These are phyloP conservation scores for Microplitis mediator DNA, from an alignment of 1,140 invertebrate genomes.

Conservation along the genomic window DNA sequence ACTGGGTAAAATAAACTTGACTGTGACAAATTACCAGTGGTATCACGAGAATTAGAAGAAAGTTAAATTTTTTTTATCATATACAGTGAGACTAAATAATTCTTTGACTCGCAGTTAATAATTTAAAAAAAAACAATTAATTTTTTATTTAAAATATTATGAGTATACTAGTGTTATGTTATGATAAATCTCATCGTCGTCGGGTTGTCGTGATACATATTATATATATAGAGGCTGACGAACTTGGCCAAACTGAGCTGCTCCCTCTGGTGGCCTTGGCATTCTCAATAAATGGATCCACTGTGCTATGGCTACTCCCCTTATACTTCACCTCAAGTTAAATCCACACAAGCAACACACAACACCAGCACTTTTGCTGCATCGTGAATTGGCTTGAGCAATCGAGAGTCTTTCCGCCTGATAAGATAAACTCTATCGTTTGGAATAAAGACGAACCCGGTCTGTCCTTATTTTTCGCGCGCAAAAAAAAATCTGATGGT, in stretches of 20 bases:
- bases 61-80: too few species aligned
- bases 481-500: constrained; percentile 4
- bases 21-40: not conserved
- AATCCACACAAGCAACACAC: too few species aligned
- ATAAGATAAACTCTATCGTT: constrained; percentile 29
- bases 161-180: too few species aligned
- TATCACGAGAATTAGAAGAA: too few species aligned
- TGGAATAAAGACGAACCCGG: constrained; percentile 13
- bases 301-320: constrained; percentile 43
- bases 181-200: too few species aligned
- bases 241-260: constrained; percentile 25
- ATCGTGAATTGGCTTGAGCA: constrained; percentile 24
- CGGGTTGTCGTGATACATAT: not conserved
- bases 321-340: constrained; percentile 4
- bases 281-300: constrained; percentile 60
- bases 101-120: too few species aligned
- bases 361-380: constrained; percentile 1
- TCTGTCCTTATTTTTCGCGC: constrained; percentile 15
- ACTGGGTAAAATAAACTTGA: not conserved
- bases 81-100: too few species aligned
- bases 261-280: constrained; percentile 47
- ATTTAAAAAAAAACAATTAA: too few species aligned
- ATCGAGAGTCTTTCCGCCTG: constrained; percentile 21
- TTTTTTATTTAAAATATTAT: too few species aligned
- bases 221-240: constrained; percentile 15